Base-by-base conservation (phyloP, 2,797 vertebrate species). In the Peromyscus aztecus region DNA sequence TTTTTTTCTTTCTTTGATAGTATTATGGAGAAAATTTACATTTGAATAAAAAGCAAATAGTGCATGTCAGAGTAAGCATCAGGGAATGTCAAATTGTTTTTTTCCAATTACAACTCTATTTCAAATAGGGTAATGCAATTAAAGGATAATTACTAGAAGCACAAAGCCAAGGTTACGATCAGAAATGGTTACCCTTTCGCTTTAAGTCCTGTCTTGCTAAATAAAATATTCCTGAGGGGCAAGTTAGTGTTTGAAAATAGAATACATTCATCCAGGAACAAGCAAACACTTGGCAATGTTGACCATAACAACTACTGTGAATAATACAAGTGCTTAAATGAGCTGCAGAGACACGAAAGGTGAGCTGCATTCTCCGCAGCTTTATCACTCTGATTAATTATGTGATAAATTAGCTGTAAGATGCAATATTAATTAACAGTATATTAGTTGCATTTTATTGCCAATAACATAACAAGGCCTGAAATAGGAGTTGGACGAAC, bases 1-100 rank as follows among this genome's bases (percentile, higher is more conserved):
- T 98, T 98, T 98, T 98, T 97, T 94, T 89, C 97, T 98, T 98
- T 98, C 99, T 99, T 99, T 99, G 99, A 99, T 98, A 97, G 96
- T 97, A 98, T 98, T 98, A 98, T 85, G 94, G 97, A 98, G 97
- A 98, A 98, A 98, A 98, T 98, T 98, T 98, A 97, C 98, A 98
- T 99, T 98, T 98, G 97, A 98, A 98, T 98, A 98, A 99, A 99
- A 99, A 99, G 99, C 98, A 99, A 99, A 98, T 97, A 98, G 97
- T 91, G 91, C 98, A 98, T 97, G 98, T 98, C 98, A 98, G 97
- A 97, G 97, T 97, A 98, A 46, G 88, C 98, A 98, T 98, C 98
- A 96, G 98, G 98, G 98, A 98, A 98, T 93, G 97, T 98, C 98
- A 98, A 96, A 98, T 98, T 98, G 97, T 76, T 98, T 98, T 98